A percentile compares a stretch with the other conserved stretches of the same genome.
These are phyloP conservation scores for Bucco capensis DNA, from an alignment of 2,113 vertebrate genomes.

Conservation along the genomic window DNA sequence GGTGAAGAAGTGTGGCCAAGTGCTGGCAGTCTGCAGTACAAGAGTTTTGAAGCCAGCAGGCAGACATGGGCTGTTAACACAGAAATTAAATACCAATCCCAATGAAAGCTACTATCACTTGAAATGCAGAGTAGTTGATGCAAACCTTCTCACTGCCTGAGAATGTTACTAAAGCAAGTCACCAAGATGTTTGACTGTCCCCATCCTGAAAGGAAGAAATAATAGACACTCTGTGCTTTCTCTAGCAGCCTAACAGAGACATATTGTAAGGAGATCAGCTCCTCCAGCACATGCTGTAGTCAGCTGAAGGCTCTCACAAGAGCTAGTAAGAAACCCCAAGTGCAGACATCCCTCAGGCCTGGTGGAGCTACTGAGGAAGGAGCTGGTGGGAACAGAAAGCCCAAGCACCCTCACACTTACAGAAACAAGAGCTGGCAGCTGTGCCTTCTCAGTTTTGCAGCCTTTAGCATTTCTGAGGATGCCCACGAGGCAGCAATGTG, in stretches of 20 bases:
- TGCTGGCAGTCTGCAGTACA: no score
- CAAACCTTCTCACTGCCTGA: neutral
- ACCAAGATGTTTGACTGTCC: neutral
- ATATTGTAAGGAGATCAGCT: neutral
- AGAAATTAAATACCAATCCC: neutral
- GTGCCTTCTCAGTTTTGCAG: neutral
- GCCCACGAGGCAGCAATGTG: no score
- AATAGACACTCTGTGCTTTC: neutral
- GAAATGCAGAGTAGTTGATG: neutral
- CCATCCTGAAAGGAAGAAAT: neutral
- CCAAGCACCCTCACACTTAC: neutral
- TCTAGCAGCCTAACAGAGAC: neutral
- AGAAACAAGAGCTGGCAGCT: neutral
- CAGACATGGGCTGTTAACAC: neutral
- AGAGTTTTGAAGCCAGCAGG: neutral
- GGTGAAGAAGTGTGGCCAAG: no score
- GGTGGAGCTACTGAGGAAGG: neutral
- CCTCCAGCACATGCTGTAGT: neutral
- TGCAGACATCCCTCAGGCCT: neutral
- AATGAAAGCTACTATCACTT: neutral
- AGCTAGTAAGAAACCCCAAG: neutral
- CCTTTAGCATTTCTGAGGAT: neutral
- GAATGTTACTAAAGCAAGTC: neutral
- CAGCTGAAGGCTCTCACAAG: neutral
- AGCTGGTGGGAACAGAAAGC: neutral